These are phyloP conservation scores for Malurus splendens DNA, from an alignment of 2,797 vertebrate species.

Conservation along the genomic window DNA sequence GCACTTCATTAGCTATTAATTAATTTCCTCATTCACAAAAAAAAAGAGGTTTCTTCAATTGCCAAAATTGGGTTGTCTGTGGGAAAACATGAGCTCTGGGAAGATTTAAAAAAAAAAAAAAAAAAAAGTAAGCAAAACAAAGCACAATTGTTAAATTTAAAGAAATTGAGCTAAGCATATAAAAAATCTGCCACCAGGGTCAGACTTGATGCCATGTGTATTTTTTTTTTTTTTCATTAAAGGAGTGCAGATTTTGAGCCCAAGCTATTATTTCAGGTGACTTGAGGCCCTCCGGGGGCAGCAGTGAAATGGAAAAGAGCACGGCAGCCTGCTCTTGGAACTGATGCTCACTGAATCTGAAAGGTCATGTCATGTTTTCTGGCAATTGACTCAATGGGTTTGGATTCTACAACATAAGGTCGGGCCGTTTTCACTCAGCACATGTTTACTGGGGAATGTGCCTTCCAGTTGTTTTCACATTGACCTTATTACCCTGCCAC, in stretches of 20 bases:
- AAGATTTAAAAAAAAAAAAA: neutral
- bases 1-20: constrained; percentile 44
- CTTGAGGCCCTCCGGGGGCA: constrained; percentile 84
- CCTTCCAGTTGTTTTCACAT: constrained; percentile 88
- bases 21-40: constrained; percentile 27
- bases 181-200: constrained; percentile 74
- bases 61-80: neutral
- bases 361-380: constrained; percentile 98
- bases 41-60: neutral
- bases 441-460: constrained; percentile 87
- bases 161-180: constrained; percentile 62
- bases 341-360: constrained; percentile 93
- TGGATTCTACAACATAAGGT: constrained; percentile 91
- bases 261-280: constrained; percentile 94
- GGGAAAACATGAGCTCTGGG: neutral
- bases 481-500: constrained; percentile 94
- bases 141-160: constrained; percentile 40
- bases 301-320: constrained; percentile 87
- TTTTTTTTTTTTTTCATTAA: constrained; percentile 76
- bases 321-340: constrained; percentile 83
- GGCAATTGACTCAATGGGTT: constrained; percentile 96
- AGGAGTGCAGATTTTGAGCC: constrained; percentile 82
- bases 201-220: constrained; percentile 81
- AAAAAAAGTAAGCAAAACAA: neutral
- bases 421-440: constrained; percentile 80